These are phyloP conservation scores for Fregata magnificens DNA, from an alignment of 2,113 vertebrate genomes.

Conservation along the genomic window DNA sequence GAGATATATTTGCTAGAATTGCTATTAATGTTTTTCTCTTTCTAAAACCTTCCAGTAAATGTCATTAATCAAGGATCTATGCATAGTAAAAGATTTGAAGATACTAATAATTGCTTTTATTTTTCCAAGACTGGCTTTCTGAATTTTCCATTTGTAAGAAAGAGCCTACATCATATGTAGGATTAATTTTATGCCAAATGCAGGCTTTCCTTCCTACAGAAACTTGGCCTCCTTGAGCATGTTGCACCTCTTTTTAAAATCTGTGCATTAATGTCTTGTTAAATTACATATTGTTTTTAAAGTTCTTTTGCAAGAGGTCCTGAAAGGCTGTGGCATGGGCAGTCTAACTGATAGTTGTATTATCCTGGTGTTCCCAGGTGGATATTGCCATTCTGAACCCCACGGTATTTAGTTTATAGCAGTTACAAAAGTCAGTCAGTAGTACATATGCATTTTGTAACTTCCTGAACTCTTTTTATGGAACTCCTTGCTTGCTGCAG, in stretches of 20 bases:
- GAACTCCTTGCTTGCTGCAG: not conserved
- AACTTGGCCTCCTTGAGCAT: not conserved
- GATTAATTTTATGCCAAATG: not conserved
- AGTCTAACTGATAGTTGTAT: not conserved
- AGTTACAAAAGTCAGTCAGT: not conserved
- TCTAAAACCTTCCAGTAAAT: not conserved
- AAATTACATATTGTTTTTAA: not conserved
- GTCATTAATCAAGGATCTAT: not conserved
- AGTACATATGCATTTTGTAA: not conserved
- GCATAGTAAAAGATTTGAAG: not conserved
- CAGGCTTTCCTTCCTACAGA: not conserved
- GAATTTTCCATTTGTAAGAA: not conserved
- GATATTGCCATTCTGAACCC: not conserved
- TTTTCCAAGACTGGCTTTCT: not conserved
- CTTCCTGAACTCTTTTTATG: not conserved
- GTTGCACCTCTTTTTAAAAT: not conserved
- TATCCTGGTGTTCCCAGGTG: not conserved
- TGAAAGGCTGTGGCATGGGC: not conserved
- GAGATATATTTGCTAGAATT: not conserved
- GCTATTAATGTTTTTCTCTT: not conserved
- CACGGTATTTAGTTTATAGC: not conserved
- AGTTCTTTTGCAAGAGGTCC: not conserved
- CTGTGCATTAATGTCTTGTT: not conserved
- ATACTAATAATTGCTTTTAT: not conserved
- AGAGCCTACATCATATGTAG: not conserved